These are phyloP conservation scores for Panagrolaimus sp. DNA, from an alignment of 1,140 invertebrate species.

Conservation along the genomic window DNA sequence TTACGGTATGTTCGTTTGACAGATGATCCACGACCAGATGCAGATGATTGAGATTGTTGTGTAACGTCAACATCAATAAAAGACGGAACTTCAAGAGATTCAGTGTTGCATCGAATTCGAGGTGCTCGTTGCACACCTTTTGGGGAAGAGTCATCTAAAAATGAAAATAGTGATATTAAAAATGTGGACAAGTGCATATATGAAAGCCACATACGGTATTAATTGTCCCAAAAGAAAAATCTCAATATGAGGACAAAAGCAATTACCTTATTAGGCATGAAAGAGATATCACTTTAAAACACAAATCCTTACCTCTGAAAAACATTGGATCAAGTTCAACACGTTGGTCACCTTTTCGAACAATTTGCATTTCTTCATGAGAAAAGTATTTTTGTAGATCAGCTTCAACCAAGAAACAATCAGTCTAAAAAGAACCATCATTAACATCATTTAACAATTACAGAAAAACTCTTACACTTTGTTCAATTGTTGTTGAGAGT, in stretches of 20 bases:
- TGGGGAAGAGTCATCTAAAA: slow-evolving; percentile 10
- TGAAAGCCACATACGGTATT: too few relatives aligned
- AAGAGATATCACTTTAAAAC: neutral
- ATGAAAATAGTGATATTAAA: neutral
- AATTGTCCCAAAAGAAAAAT: too few relatives aligned
- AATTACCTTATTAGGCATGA: neutral
- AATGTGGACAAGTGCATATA: neutral
- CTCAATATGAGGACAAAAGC: too few relatives aligned
- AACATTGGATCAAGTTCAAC: neutral
- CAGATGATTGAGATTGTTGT: neutral
- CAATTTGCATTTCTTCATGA: slow-evolving; percentile 12
- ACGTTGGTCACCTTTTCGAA: neutral
- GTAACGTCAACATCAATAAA: slow-evolving; percentile 5
- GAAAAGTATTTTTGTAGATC: neutral
- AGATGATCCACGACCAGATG: too few relatives aligned
- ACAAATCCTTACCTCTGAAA: neutral
- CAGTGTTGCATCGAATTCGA: neutral
- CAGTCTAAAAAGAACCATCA: neutral
- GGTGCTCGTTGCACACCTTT: neutral
- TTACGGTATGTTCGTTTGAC: too few relatives aligned
- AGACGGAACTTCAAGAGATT: neutral
- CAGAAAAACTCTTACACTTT: neutral
- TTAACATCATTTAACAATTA: neutral
- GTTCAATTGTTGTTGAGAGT: neutral
- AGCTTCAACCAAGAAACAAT: neutral